Percentiles rank a stretch among this genome's conserved stretches.
phyloP scores from a whole-genome alignment of 2,113 vertebrate species.

The Epinephelus moara region DNA sequence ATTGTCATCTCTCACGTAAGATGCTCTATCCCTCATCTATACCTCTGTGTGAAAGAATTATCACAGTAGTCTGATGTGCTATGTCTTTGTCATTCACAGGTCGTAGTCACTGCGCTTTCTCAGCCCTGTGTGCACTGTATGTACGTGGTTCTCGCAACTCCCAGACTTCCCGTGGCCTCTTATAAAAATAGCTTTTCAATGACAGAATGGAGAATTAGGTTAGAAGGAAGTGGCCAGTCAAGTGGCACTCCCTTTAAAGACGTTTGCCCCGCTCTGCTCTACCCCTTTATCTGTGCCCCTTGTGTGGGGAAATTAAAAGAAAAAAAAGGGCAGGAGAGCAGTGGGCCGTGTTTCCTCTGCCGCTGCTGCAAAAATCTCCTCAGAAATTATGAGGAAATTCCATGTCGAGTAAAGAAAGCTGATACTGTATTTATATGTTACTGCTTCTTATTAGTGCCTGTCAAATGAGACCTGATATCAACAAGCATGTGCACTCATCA shows the following conservation, averaged over 20 bases:
- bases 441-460: conserved; percentile 3
- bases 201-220: conserved; percentile 80
- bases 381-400: conserved; percentile 27
- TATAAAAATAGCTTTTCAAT: conserved; percentile 85
- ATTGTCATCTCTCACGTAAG: neutral
- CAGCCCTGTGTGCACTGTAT: conserved; percentile 33
- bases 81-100: conserved; percentile 38
- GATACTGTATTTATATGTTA: neutral
- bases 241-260: conserved; percentile 77
- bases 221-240: conserved; percentile 75
- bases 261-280: conserved; percentile 23
- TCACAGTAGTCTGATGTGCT: neutral
- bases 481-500: conserved; percentile 9
- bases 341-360: conserved; percentile 32
- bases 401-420: neutral
- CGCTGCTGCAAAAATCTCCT: neutral
- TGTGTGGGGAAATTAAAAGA: conserved; percentile 14
- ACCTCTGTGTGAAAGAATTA: neutral
- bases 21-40: neutral
- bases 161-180: conserved; percentile 79
- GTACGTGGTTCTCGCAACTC: conserved; percentile 56
- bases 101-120: conserved; percentile 31
- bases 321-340: neutral
- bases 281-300: conserved; percentile 54
- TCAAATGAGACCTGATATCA: conserved; percentile 1